Base-by-base conservation (phyloP, 2,888 invertebrate species). In the Meganola albula region DNA sequence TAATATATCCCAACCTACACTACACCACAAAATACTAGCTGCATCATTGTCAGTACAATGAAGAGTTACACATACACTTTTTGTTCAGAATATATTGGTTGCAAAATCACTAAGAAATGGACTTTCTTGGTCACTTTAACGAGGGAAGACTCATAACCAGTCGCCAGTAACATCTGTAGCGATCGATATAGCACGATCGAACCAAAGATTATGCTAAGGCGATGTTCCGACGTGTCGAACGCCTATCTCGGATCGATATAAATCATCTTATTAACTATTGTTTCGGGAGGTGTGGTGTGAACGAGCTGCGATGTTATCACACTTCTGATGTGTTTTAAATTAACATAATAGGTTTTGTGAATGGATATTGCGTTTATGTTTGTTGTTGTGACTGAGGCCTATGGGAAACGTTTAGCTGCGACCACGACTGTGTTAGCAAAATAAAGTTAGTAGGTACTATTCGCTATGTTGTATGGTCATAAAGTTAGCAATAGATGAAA, bases 231-330 rank as follows among this genome's bases (percentile, higher is more conserved):
- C 78, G 78, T 79, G 83, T 82, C 78, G 76, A 74, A 70, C 70
- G 60, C 66, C 69, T 79, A 82, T 83, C 82, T 76, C 63, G 63
- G 62, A 73, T 80, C 82, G 78, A 85, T 85, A 85, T 84, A 84
- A 80, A 84, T 85, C 85, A 85, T 83, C 80, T 80, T 85, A 85
- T 85, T 85, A 84, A 84, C 80, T 83, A 84, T 85, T 85, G 85
- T 85, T 85, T 84, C 74, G 79, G 83, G 74, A 84, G 84, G 85
- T 83, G 85, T 84, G 83, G 83, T 82, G 85, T 82, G 85, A 84
- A 84, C 77, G 74, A 76, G 73, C 61, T 63, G 62, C 50, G 82
- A 85, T 85, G 62, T 63, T 83, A 84, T 84, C 83, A 53, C 35
- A 32, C 42, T 63, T 63, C 72, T 74, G 82, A 84, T 85, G 84